These are phyloP conservation scores for Anguilla japonica DNA, from an alignment of 2,113 vertebrate genomes.

Conservation along the genomic window DNA sequence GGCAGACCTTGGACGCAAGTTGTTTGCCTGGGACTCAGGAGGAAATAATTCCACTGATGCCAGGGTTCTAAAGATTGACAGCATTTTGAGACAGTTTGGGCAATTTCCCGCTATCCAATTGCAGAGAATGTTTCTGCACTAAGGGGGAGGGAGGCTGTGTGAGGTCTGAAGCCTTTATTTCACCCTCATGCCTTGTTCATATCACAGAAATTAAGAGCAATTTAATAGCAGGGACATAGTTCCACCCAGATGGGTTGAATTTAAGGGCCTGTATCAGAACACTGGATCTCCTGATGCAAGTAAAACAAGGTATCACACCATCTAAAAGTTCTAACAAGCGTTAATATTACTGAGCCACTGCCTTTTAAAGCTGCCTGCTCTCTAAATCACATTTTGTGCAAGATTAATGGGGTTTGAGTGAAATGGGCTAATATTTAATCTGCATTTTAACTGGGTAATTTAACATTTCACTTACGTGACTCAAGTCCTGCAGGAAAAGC, in stretches of 20 bases:
- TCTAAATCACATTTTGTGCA: constrained; percentile 29
- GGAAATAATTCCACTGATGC: constrained; percentile 10
- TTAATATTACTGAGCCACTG: constrained; percentile 19
- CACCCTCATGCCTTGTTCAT: background rate
- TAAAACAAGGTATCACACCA: constrained; percentile 22
- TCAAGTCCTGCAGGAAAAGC: constrained; percentile 14
- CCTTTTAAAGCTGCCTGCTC: constrained; percentile 10
- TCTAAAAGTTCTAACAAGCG: constrained; percentile 22
- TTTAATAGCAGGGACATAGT: constrained; percentile 22
- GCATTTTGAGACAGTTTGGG: background rate
- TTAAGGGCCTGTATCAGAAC: constrained; percentile 26
- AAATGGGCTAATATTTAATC: constrained; percentile 38
- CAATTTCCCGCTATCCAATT: background rate
- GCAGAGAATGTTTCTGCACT: background rate
- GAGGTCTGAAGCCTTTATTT: background rate
- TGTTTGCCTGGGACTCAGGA: constrained; percentile 14
- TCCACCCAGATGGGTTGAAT: constrained; percentile 22
- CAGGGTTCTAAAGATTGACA: constrained; percentile 6
- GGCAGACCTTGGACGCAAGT: constrained; percentile 12
- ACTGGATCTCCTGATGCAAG: background rate
- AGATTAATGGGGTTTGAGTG: constrained; percentile 24
- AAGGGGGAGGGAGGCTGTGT: too few relatives aligned
- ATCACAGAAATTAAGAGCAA: background rate
- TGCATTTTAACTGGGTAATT: constrained; percentile 17
- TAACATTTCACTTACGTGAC: constrained; percentile 24